phyloP scores from a whole-genome alignment of 2,113 vertebrate genomes.

The Oryzias curvinotus region DNA sequence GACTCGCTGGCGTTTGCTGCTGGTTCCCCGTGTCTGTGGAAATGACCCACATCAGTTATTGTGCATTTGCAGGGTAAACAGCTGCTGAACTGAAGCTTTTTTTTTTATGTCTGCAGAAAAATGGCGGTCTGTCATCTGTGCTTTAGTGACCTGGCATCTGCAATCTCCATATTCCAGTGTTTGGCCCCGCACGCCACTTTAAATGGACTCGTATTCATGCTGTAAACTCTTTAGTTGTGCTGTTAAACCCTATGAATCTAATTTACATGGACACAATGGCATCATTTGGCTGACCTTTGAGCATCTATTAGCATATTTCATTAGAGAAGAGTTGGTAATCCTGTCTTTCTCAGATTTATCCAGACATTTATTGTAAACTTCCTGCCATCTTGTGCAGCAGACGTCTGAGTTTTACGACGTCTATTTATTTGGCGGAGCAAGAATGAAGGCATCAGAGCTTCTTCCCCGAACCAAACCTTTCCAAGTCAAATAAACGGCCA shows the following conservation, averaged over 20 bases:
- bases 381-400: constrained; percentile 63
- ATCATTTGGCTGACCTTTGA: constrained; percentile 41
- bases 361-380: constrained; percentile 72
- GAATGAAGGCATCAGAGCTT: constrained; percentile 46
- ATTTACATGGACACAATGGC: constrained; percentile 48
- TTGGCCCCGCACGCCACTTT: constrained; percentile 3
- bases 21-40: constrained; percentile 22
- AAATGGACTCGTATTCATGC: constrained; percentile 3
- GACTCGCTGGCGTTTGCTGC: no score
- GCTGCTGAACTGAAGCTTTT: constrained; percentile 45
- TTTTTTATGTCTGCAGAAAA: constrained; percentile 40
- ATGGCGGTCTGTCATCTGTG: constrained; percentile 29
- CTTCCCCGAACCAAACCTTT: constrained; percentile 40
- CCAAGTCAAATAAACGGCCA: constrained; percentile 61
- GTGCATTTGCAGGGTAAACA: constrained; percentile 64
- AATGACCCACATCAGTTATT: constrained; percentile 58
- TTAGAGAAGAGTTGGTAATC: constrained; percentile 58
- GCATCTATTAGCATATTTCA: constrained; percentile 66
- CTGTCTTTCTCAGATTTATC: constrained; percentile 61
- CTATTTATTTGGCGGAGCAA: constrained; percentile 64
- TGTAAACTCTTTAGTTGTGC: constrained; percentile 18
- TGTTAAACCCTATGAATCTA: constrained; percentile 31
- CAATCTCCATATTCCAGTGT: constrained; percentile 8
- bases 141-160: background rate
- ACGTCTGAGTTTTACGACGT: constrained; percentile 63